Evolutionary conservation across 2,113 vertebrate species (phyloP).

Genomic region (Okapia johnstoni): DNA sequence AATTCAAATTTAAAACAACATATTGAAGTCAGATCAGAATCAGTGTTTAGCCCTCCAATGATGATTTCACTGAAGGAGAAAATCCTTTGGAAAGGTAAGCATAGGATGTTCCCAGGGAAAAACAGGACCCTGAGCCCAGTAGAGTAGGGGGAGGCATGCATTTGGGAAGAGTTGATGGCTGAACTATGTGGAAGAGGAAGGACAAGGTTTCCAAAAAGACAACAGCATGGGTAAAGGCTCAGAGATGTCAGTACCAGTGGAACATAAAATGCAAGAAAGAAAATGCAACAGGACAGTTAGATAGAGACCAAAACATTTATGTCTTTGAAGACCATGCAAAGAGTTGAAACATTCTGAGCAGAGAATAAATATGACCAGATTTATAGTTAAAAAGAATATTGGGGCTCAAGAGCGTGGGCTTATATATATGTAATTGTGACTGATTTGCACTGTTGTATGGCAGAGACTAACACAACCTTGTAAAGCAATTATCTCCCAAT

Average conservation of each 20-base stretch:
- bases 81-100: background rate
- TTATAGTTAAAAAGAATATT: background rate
- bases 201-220: background rate
- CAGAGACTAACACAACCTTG: background rate
- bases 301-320: background rate
- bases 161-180: background rate
- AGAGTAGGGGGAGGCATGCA: background rate
- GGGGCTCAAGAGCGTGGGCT: background rate
- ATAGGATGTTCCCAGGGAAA: background rate
- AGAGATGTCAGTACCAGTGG: too few species aligned
- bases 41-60: background rate
- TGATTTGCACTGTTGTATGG: background rate
- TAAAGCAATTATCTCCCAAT: background rate
- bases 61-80: background rate
- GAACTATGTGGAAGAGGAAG: accelerated
- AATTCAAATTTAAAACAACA: background rate
- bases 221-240: accelerated
- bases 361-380: background rate
- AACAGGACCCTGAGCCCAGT: background rate
- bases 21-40: background rate
- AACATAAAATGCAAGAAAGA: background rate
- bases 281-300: background rate
- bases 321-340: background rate
- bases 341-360: background rate
- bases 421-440: background rate